A percentile compares a stretch with the other conserved stretches of the same genome.
Conservation (phyloP, 2,888 invertebrate species). For the Idaea aversata region DNA sequence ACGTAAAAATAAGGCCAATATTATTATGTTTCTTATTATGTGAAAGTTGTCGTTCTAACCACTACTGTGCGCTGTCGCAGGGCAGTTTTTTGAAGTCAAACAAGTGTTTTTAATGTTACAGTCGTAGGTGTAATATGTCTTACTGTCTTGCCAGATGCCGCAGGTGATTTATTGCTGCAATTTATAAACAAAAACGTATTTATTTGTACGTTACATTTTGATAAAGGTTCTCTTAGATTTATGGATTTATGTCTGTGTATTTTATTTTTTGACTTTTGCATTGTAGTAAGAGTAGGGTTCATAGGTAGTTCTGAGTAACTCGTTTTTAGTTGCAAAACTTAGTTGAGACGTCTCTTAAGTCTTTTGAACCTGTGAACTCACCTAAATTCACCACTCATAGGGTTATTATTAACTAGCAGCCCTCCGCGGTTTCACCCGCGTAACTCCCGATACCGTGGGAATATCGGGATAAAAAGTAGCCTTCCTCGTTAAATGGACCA, state of each 20-base stretch:
- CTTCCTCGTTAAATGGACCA: no score
- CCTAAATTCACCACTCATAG: no score
- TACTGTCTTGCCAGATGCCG: not conserved
- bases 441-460: no score
- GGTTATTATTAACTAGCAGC: no score
- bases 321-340: no score
- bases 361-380: no score
- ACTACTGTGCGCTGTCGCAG: not conserved
- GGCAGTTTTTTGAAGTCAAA: not conserved
- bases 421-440: no score
- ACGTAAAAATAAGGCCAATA: not conserved
- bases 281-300: no score
- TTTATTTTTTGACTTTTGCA: not conserved
- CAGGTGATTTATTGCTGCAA: not conserved
- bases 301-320: no score
- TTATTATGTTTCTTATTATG: not conserved
- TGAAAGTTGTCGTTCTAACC: not conserved
- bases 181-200: not conserved
- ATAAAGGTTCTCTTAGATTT: not conserved
- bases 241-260: not conserved
- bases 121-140: not conserved
- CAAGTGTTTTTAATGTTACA: not conserved
- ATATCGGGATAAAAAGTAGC: no score
- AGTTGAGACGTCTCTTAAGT: no score
- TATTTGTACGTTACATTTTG: not conserved